These are phyloP conservation scores for Epistrophe eligans DNA, from an alignment of 2,888 invertebrate species.

Conservation along the genomic window DNA sequence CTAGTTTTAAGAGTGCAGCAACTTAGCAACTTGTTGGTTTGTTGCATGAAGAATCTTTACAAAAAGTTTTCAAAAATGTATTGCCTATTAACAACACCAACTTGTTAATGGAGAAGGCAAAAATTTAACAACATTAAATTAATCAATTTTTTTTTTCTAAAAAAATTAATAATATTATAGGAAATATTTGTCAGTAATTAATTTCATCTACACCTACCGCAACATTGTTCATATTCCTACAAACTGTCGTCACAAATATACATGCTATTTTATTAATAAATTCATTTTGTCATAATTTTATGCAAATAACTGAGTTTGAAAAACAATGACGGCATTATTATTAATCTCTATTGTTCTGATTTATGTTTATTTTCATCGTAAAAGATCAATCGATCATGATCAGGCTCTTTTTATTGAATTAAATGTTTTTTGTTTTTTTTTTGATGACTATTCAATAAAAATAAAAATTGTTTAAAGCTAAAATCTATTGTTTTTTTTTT, in stretches of 20 bases:
- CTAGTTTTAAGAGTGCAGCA: too few relatives aligned
- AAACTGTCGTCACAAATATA: background rate
- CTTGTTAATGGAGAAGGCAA: background rate
- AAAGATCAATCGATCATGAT: conserved; percentile 2
- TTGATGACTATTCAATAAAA: background rate
- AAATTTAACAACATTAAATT: background rate
- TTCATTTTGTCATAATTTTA: background rate
- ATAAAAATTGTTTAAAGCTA: background rate
- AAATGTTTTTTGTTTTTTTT: too few relatives aligned
- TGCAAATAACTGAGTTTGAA: conserved; percentile 2
- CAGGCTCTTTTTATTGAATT: background rate
- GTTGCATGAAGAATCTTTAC: too few relatives aligned
- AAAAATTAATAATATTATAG: background rate
- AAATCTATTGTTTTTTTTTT: background rate
- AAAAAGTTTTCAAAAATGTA: too few relatives aligned
- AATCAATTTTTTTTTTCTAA: background rate
- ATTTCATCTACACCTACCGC: conserved; percentile 1
- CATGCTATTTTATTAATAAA: background rate
- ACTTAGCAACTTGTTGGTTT: too few relatives aligned
- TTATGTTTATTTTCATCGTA: background rate
- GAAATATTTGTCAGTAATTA: background rate
- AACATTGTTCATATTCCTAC: background rate
- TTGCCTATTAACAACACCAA: background rate
- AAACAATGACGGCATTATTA: background rate
- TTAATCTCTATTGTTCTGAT: background rate